Base-by-base conservation (phyloP, 2,888 invertebrate species). In the Eilema sororculum region DNA sequence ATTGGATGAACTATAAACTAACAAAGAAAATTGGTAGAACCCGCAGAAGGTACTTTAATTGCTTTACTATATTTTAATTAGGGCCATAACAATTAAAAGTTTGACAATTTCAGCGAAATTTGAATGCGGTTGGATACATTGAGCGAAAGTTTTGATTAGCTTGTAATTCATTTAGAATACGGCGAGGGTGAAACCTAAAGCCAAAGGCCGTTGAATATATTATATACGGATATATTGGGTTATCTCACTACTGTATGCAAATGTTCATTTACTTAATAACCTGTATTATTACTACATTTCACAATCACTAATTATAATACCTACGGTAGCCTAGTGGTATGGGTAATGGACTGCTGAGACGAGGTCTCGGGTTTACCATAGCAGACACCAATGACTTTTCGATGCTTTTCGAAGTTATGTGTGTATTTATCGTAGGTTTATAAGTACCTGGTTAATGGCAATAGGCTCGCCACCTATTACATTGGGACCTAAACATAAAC, bases 91-190 rank as follows among this genome's bases (percentile, higher is more conserved):
- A 81, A 81, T 80, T 77, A 77, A 75, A 79, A 80, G 73, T 80
- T 80, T 69, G 61, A 65, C 77, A 79, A 80, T 81, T 75, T 78
- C 73, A 72, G 59, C 61, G 64, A 71, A 77, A 71, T 79, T 80
- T 74, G 68, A 79, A 77, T 81, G 76, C 46, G 80, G 77, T 70
- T 69, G 57, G 70, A 76, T 77, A 81, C 75, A 77, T 72, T 64
- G 67, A 61, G 71, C 56, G 57, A 81, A 81, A 81, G 80, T 80
- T 80, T 80, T 79, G 80, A 81, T 81, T 81, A 77, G 74, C 71
- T 81, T 81, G 69, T 81, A 77, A 81, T 80, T 79, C 69, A 81
- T 81, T 79, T 78, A 81, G 65, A 72, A 73, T 68, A 69, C 71
- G 67, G 64, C 69, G 28, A 28, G 67, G 74, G 73, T 76, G 9